A percentile compares a stretch with the other conserved stretches of the same genome.
These are phyloP conservation scores for Leucoptera coffeella DNA, from an alignment of 2,888 invertebrate genomes.

Conservation along the genomic window DNA sequence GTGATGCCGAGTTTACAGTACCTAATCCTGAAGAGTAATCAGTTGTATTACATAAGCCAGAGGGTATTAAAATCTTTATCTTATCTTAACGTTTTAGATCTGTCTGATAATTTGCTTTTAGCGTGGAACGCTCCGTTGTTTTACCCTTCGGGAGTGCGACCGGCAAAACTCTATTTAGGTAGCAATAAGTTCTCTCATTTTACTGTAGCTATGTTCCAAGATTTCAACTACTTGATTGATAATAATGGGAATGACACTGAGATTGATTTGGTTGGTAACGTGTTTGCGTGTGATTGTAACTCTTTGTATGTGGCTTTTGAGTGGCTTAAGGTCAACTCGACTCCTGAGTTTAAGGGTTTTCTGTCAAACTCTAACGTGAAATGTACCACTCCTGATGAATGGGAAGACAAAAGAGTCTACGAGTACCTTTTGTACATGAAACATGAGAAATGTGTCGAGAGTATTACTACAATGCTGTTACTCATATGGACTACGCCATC, in stretches of 20 bases:
- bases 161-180: slow-evolving; percentile 26
- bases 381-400: slow-evolving; percentile 36
- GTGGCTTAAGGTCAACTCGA: slow-evolving; percentile 32
- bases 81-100: slow-evolving; percentile 32
- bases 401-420: slow-evolving; percentile 31
- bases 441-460: slow-evolving; percentile 24
- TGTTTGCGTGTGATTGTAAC: slow-evolving; percentile 49
- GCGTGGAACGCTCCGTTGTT: slow-evolving; percentile 51
- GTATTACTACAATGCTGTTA: slow-evolving; percentile 26
- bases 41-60: slow-evolving; percentile 28
- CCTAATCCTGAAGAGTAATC: slow-evolving; percentile 42
- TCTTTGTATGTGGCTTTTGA: slow-evolving; percentile 31
- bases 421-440: slow-evolving; percentile 33
- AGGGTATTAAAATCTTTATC: slow-evolving; percentile 33
- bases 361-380: slow-evolving; percentile 25
- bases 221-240: slow-evolving; percentile 37
- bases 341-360: slow-evolving; percentile 18
- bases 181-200: slow-evolving; percentile 53
- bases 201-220: slow-evolving; percentile 50
- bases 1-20: slow-evolving; percentile 42
- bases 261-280: slow-evolving; percentile 44
- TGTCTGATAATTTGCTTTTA: slow-evolving; percentile 43
- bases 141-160: slow-evolving; percentile 24
- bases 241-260: slow-evolving; percentile 14
- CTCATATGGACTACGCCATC: slow-evolving; percentile 35